These are phyloP conservation scores for Scopus umbretta DNA, from an alignment of 2,113 vertebrate genomes.

Conservation along the genomic window DNA sequence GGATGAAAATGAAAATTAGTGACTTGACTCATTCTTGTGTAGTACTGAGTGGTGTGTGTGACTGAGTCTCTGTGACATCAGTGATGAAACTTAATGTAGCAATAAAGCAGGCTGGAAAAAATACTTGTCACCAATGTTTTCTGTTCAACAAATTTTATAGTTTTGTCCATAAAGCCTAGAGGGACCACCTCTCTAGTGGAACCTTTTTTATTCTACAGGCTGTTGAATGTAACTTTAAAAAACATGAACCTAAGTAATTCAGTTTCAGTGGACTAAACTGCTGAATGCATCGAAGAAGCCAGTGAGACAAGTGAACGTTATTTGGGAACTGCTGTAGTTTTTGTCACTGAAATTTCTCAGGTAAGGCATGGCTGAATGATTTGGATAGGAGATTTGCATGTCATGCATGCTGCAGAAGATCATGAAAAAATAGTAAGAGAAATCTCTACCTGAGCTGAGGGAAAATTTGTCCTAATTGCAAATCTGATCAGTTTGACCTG, in stretches of 20 bases:
- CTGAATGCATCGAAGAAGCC: background rate
- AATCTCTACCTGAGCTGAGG: background rate
- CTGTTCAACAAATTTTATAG: background rate
- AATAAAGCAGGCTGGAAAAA: background rate
- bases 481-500: background rate
- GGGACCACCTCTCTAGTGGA: background rate
- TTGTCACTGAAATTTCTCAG: background rate
- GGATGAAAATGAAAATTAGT: background rate
- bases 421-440: background rate
- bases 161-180: background rate
- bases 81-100: background rate
- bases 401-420: background rate
- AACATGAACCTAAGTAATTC: background rate
- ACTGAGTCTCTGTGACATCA: background rate
- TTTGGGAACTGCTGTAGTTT: background rate
- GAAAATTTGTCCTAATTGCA: background rate
- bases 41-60: background rate
- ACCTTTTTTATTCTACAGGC: background rate
- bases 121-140: background rate
- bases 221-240: background rate
- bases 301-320: background rate
- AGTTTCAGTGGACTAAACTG: background rate
- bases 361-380: background rate
- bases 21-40: background rate
- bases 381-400: background rate